Base-by-base conservation (phyloP, 2,113 vertebrate species). In the Oncorhynchus mykiss region DNA sequence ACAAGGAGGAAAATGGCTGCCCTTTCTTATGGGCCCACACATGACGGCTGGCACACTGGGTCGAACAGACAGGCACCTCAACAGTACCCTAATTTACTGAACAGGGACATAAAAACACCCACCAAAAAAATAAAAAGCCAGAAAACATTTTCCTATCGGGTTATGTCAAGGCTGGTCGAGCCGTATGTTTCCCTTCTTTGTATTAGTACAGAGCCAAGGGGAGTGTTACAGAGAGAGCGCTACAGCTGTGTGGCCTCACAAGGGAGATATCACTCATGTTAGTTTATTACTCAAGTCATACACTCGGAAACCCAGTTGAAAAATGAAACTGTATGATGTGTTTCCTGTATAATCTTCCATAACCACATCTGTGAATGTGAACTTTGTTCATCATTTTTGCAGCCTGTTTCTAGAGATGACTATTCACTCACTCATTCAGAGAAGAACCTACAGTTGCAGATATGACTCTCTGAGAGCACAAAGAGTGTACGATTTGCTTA, bases 201-300 rank as follows among this genome's bases (percentile, higher is more conserved):
- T 62, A 24, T 62, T 24, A 62, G 18, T 22, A 62, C 59, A 22
- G 59, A 18, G 51, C 16, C n/a, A n/a, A 62, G 59, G 22, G 59
- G 51, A 62, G 59, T 24, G 59, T 62, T 68, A 20, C 14, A n/a
- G 67, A 45, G 67, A n/a, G 16, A 54, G 9, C 11, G 39, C 39
- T 45, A 45, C 39, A 45, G 67, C 67, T 20, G 67, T 68, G 29
- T 18, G 12, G 29, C 67, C 20, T 68, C 67, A 11, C 16, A 34
- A 2, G 66, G 31, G 67, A 68, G 18, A 68, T 11, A 68, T 7
- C 13, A n/a, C 39, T 68, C 67, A 68, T 39, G 8, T 11, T 34
- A 34, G 29, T 18, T 68, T 39, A 68, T 68, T 68, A 39, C 67
- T 68, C 67, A 29, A 67, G 29, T 31, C 29, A 31, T 13, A 67